A percentile compares a stretch with the other conserved stretches of the same genome.
Evolutionary conservation across 2,113 vertebrate genomes (phyloP).

Genomic region (Penelope pileata): DNA sequence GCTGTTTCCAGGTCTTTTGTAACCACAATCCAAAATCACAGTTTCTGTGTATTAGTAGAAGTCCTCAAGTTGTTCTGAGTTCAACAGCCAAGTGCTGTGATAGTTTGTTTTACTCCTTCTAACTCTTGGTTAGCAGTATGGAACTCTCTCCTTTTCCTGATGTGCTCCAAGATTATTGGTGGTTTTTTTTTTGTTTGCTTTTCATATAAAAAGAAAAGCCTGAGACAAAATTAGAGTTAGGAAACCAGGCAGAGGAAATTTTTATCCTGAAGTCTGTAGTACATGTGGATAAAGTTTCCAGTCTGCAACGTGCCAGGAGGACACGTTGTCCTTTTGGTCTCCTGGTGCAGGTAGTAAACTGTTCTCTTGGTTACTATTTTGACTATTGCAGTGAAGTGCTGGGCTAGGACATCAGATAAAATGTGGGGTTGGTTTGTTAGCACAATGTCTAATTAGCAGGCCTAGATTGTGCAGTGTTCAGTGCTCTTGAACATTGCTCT

Average conservation of each 20-base stretch:
- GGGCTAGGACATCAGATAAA: background rate
- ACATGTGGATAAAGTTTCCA: background rate
- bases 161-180: background rate
- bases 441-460: rapidly evolving
- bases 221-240: background rate
- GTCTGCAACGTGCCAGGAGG: background rate
- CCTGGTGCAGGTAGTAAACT: background rate
- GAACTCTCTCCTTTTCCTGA: background rate
- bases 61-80: background rate
- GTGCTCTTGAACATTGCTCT: rapidly evolving
- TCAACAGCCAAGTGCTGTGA: background rate
- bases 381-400: background rate
- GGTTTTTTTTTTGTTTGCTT: background rate
- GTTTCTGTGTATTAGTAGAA: background rate
- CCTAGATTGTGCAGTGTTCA: background rate
- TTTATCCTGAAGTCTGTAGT: background rate
- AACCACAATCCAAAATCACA: background rate
- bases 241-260: background rate
- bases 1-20: background rate
- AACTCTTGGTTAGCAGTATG: background rate
- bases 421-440: background rate
- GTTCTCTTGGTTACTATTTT: background rate
- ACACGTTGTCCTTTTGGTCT: background rate
- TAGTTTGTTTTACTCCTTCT: background rate
- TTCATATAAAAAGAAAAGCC: background rate